Percentiles rank a stretch among this genome's conserved stretches.
phyloP scores from a whole-genome alignment of 2,888 invertebrate species.

The Macaria liturata region DNA sequence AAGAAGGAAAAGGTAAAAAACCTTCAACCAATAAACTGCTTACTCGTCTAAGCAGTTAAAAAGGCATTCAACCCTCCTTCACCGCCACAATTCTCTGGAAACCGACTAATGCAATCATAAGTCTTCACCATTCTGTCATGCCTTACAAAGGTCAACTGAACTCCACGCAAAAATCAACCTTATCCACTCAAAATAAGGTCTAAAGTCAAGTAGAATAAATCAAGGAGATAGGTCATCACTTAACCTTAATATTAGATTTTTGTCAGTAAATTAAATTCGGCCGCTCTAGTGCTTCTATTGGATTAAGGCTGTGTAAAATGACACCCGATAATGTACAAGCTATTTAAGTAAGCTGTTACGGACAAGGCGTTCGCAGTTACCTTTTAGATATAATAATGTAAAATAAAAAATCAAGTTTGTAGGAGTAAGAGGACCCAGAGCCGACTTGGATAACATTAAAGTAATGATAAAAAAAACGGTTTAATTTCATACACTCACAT shows the following conservation, averaged over 20 bases:
- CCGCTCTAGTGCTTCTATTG: slow-evolving; percentile 36
- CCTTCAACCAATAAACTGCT: too few species aligned
- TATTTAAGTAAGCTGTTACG: neutral
- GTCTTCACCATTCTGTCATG: slow-evolving; percentile 26
- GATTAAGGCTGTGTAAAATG: slow-evolving; percentile 18
- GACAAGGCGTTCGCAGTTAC: too few species aligned
- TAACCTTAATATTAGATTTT: slow-evolving; percentile 38
- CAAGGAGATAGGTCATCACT: slow-evolving; percentile 14
- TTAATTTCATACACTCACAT: too few species aligned
- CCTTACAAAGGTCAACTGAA: slow-evolving; percentile 8
- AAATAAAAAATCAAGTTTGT: too few species aligned
- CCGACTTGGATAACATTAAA: too few species aligned
- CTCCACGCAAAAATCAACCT: slow-evolving; percentile 7
- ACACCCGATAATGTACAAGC: slow-evolving; percentile 11
- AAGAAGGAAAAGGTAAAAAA: too few species aligned
- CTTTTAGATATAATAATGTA: too few species aligned
- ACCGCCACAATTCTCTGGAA: slow-evolving; percentile 21
- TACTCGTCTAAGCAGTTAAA: neutral
- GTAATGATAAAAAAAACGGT: too few species aligned
- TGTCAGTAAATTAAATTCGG: slow-evolving; percentile 36
- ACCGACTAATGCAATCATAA: slow-evolving; percentile 26
- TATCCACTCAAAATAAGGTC: slow-evolving; percentile 3
- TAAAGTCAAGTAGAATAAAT: slow-evolving; percentile 3
- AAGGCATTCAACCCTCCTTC: slow-evolving; percentile 10
- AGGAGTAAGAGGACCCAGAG: too few species aligned